phyloP scores from a whole-genome alignment of 2,888 invertebrate species.

The Nemapogon koenigi region DNA sequence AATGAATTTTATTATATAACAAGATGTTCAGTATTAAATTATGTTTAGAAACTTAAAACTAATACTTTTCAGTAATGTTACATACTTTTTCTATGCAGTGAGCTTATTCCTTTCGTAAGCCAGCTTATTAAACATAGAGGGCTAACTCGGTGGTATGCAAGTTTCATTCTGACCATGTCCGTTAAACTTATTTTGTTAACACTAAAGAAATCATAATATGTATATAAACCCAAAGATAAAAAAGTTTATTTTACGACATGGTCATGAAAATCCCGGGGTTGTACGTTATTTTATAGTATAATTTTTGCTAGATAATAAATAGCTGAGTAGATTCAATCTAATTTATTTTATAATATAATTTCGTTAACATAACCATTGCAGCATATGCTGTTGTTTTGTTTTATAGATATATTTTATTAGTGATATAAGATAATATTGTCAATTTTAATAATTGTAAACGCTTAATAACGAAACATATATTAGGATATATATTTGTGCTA shows the following conservation, averaged over 20 bases:
- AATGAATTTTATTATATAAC: too few relatives aligned
- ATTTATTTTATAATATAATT: neutral
- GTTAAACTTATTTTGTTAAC: conserved; percentile 25
- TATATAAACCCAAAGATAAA: too few relatives aligned
- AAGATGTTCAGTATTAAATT: too few relatives aligned
- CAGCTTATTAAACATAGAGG: too few relatives aligned
- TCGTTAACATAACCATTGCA: neutral
- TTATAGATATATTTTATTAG: conserved; percentile 20
- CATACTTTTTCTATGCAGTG: neutral
- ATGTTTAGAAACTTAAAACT: neutral
- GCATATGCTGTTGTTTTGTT: conserved; percentile 2
- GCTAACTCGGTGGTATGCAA: conserved; percentile 53
- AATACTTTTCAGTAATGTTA: neutral
- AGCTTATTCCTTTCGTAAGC: too few relatives aligned
- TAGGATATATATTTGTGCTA: too few relatives aligned
- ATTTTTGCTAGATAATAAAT: conserved; percentile 29
- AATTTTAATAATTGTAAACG: conserved; percentile 21
- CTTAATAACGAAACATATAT: neutral
- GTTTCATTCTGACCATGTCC: conserved; percentile 52
- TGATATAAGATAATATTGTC: conserved; percentile 38
- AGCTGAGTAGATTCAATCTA: neutral
- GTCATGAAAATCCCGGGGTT: conserved; percentile 58
- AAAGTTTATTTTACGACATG: conserved; percentile 31
- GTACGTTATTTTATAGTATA: conserved; percentile 29
- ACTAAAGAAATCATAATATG: too few relatives aligned